phyloP scores from a whole-genome alignment of 2,888 invertebrate species.

The Acronicta aceris region DNA sequence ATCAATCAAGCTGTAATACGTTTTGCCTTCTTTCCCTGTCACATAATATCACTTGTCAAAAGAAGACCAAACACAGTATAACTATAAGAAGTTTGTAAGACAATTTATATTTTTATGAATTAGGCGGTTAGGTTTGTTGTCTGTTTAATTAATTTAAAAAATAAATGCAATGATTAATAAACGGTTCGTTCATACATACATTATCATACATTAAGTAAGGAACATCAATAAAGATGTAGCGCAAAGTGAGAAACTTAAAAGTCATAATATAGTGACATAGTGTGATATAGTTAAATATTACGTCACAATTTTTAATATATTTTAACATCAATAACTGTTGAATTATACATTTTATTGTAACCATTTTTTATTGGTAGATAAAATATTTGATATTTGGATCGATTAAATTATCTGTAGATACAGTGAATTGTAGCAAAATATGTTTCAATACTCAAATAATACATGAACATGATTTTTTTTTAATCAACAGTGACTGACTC shows the following conservation, averaged over 20 bases:
- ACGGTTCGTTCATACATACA: no score
- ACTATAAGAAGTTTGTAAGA: no score
- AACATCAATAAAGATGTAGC: slow-evolving; percentile 1
- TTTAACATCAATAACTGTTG: slow-evolving; percentile 18
- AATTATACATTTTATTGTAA: slow-evolving; percentile 16
- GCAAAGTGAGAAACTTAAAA: slow-evolving; percentile 4
- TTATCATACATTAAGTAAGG: slow-evolving; percentile 1
- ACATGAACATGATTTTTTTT: no score
- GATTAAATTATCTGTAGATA: slow-evolving; percentile 6
- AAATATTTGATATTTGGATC: slow-evolving; percentile 27
- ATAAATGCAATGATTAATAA: no score
- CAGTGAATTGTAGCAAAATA: no score
- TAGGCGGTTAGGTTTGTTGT: slow-evolving; percentile 7
- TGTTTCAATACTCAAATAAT: slow-evolving; percentile 21
- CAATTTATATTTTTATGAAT: no score
- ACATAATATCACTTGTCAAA: no score
- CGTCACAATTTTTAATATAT: slow-evolving; percentile 4
- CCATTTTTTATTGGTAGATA: slow-evolving; percentile 23
- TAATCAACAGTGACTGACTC: slow-evolving; percentile 43
- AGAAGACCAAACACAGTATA: no score
- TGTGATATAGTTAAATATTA: no score
- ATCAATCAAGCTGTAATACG: no score
- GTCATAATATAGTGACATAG: slow-evolving; percentile 35
- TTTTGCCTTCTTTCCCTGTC: no score
- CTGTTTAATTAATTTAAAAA: not conserved